Base-by-base conservation (phyloP, 2,888 invertebrate species). In the Penaeus monodon region DNA sequence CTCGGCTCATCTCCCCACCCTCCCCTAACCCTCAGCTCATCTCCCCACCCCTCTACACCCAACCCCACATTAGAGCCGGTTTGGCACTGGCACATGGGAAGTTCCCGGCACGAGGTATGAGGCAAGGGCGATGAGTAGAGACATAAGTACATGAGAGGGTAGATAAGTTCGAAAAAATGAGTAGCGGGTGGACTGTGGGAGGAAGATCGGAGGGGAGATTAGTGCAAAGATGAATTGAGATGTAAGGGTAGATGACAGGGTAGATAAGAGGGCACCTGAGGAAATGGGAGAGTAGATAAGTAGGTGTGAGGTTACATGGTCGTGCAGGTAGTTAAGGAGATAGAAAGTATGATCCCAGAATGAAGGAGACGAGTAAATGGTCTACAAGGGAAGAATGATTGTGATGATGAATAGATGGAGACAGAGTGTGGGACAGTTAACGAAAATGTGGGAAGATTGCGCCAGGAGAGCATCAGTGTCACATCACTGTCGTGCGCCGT, bases 241-340 rank as follows among this genome's bases (percentile, higher is more conserved):
- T 44, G 49, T 24, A 44, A 74, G 74, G 57, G 24, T 44, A 29
- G 14, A n/a, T 44, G 76, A 14, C 44, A 76, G 33, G 49, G 33
- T 44, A 49, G 49, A 49, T 44, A 33, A 76, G 76, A 76, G 76
- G 49, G 44, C 38, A 49, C 38, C 38, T 44, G 76, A 76, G 76
- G 24, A 27, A 38, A 27, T 24, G 76, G 49, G 49, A 24, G 44
- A n/a, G 27, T 12, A 17, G 57, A 20, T 29, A 24, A 63, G 29
- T 57, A 78, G 57, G 57, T 57, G 17, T 57, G 57, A 57, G 57
- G 57, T 57, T 57, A 57, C 57, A 17, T 57, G 17, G 20, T 0
- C 10, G 17, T 57, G 3, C 17, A 57, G 57, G 57, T 57, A 57
- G 57, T 57, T 57, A 17, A 20, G 57, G 14, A 57, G 57, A 17